phyloP scores from a whole-genome alignment of 1,140 invertebrate genomes.

The Ectropis grisescens region DNA sequence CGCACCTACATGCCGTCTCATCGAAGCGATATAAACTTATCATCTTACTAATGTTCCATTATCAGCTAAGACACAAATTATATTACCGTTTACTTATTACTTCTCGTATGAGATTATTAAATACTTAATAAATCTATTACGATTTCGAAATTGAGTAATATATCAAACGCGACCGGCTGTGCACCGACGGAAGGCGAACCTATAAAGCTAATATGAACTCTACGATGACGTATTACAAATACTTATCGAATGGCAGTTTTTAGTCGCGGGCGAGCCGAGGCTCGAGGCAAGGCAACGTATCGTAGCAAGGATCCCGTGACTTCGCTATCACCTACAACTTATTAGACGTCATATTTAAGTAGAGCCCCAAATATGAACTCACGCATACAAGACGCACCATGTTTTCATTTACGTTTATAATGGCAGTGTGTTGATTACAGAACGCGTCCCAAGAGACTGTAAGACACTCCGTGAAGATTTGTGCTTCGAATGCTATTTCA shows the following conservation, averaged over 20 bases:
- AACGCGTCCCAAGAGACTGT: slow-evolving; percentile 37
- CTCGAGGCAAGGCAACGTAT: slow-evolving; percentile 42
- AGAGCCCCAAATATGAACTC: slow-evolving; percentile 16
- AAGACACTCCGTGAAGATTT: slow-evolving; percentile 60
- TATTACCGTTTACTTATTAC: slow-evolving; percentile 61
- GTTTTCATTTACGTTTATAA: slow-evolving; percentile 41
- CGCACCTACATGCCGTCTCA: slow-evolving; percentile 22
- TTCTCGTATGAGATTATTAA: slow-evolving; percentile 60
- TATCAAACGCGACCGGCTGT: slow-evolving; percentile 63
- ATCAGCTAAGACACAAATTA: slow-evolving; percentile 68
- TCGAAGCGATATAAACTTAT: slow-evolving; percentile 56
- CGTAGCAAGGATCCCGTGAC: slow-evolving; percentile 34
- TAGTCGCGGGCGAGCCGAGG: slow-evolving; percentile 48
- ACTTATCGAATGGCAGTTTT: slow-evolving; percentile 68
- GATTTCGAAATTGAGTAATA: slow-evolving; percentile 66
- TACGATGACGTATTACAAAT: slow-evolving; percentile 60
- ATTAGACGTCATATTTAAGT: too few species aligned
- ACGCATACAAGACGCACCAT: slow-evolving; percentile 41
- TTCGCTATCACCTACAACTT: slow-evolving; percentile 11
- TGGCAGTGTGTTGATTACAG: slow-evolving; percentile 61
- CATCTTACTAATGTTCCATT: slow-evolving; percentile 56
- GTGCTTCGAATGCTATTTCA: slow-evolving; percentile 55
- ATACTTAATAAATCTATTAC: slow-evolving; percentile 66
- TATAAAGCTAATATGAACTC: slow-evolving; percentile 55
- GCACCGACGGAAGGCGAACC: slow-evolving; percentile 56